Percentiles rank a stretch among this genome's conserved stretches.
These are phyloP conservation scores for Kobus ellipsiprymnus DNA, from an alignment of 2,113 vertebrate genomes.

Conservation along the genomic window DNA sequence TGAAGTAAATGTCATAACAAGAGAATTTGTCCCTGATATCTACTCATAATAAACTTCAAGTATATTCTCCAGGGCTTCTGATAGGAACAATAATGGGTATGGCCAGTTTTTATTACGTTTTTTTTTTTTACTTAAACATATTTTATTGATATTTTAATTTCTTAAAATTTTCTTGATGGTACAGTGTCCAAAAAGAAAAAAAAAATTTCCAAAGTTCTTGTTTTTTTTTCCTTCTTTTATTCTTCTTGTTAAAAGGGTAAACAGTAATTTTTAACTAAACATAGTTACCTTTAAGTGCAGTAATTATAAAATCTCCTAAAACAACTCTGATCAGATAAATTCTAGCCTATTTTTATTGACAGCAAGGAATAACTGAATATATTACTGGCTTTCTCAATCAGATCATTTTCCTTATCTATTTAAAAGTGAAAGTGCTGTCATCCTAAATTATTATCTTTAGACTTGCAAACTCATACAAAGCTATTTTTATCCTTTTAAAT, in stretches of 20 bases:
- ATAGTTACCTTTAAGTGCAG: background rate
- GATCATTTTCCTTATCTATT: background rate
- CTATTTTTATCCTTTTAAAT: background rate
- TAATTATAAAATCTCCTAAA: background rate
- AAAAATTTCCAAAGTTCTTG: background rate
- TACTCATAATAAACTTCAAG: background rate
- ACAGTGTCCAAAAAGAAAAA: background rate
- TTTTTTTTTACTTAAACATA: background rate
- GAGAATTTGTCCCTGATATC: background rate
- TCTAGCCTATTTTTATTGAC: background rate
- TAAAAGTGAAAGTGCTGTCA: constrained; percentile 9
- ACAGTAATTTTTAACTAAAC: background rate
- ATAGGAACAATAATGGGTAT: background rate
- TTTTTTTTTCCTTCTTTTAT: background rate
- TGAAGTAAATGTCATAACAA: background rate
- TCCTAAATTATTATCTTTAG: background rate
- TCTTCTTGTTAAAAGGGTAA: background rate
- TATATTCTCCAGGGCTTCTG: background rate
- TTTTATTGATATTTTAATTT: background rate
- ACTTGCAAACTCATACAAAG: background rate
- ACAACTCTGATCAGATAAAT: background rate
- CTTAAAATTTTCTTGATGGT: background rate
- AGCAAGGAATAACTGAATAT: background rate
- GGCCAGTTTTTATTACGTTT: background rate
- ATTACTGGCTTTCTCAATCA: background rate